A percentile compares a stretch with the other conserved stretches of the same genome.
These are phyloP conservation scores for Hipparchia sbordonii DNA, from an alignment of 2,888 invertebrate genomes.

Conservation along the genomic window DNA sequence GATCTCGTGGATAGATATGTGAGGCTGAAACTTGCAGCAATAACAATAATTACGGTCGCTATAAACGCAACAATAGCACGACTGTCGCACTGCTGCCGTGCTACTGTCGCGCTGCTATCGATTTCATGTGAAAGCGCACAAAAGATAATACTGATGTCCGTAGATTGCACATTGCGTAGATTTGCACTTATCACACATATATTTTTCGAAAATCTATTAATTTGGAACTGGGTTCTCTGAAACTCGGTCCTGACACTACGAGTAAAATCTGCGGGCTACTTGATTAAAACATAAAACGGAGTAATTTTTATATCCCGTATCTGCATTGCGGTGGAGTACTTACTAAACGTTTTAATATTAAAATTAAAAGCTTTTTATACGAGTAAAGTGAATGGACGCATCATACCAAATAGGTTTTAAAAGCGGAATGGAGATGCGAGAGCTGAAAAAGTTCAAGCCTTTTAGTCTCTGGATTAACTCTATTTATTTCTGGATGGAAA, in stretches of 20 bases:
- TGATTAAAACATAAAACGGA: constrained; percentile 6
- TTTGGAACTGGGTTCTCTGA: not conserved
- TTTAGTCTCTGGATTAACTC: constrained; percentile 14
- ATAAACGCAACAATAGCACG: no score
- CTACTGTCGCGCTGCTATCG: no score
- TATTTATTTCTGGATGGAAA: constrained; percentile 1
- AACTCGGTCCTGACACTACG: no score
- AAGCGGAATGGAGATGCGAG: constrained; percentile 26
- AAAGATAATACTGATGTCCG: no score
- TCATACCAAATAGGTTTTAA: constrained; percentile 32
- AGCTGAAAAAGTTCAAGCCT: constrained; percentile 28
- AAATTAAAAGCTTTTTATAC: constrained; percentile 31
- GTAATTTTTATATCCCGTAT: constrained; percentile 19
- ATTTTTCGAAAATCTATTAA: no score
- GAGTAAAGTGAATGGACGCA: constrained; percentile 30
- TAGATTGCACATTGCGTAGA: no score
- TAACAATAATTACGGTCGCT: no score
- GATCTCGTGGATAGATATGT: constrained; percentile 4
- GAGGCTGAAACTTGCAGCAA: not conserved
- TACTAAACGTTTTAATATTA: constrained; percentile 29
- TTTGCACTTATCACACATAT: no score
- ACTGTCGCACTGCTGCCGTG: no score
- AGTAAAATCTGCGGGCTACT: not conserved
- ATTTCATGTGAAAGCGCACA: no score
- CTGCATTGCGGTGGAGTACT: constrained; percentile 27